Evolutionary conservation across 2,797 vertebrate genomes (phyloP), one percentile per base, ranked within the genome.

Genomic region (Centropyge bicolor): DNA sequence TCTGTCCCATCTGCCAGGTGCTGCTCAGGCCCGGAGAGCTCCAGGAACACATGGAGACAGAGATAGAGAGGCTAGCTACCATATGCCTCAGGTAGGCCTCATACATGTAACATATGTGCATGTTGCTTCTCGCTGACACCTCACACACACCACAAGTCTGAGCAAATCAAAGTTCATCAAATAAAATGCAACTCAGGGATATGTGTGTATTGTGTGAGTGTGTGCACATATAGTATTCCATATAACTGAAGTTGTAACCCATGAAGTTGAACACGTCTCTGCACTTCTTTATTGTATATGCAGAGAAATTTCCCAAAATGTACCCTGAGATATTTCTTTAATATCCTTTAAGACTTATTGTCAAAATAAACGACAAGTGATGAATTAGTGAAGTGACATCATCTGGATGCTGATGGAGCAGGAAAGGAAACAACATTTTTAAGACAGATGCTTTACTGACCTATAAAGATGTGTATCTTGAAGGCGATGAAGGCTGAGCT

Each of bases 31-130:
- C 98, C 0, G 97, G 97, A 67, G 98, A 99, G 89, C 93, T 99
- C 43, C 98, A 98, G 86, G 98, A 99, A 59, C 98, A 99, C 94
- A 99, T 99, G 98, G 98, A 99, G 86, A 98, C 99, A 70, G 98
- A 99, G 92, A 95, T 99, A 82, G 98, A 99, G 89, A 95, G 98
- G 91, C 97, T 99, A 92, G 96, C 96, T 0, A 93, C 96, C 81
- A 95, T 97, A 89, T 98, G 97, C 76, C 90, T 97, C 94, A 98
- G 98, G 98, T 99, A 96, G 19, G 80, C 12, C 35, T 48, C 0
- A 17, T 54, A 66, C 31, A 49, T 5, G 2, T 38, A 54, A 66
- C 31, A 49, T 5, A 4, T 38, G 14, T 40, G 3, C 36, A 13
- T 48, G 6, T 22, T n/a, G 10, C 4, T 17, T 45, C 31, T 49